Conservation (phyloP, 2,113 vertebrate species). For the Rafetus swinhoei region DNA sequence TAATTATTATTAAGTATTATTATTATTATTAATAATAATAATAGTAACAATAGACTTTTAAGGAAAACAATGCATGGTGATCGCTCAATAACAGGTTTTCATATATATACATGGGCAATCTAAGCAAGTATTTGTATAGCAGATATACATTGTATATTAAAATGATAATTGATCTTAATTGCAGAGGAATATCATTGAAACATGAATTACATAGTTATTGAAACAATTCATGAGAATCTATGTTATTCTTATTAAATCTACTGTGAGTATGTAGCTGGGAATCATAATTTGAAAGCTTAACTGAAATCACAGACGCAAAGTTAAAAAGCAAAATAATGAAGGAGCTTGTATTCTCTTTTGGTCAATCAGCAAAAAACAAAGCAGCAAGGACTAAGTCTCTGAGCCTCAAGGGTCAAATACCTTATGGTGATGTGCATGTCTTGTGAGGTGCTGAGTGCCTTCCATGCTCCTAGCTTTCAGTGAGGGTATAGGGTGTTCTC, state of each 20-base stretch:
- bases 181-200: background rate
- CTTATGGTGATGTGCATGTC: background rate
- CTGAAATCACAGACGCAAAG: background rate
- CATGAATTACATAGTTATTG: too few species aligned
- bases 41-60: background rate
- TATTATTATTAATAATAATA: background rate
- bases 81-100: background rate
- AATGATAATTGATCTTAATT: background rate
- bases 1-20: too few species aligned
- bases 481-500: constrained; percentile 29
- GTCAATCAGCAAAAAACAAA: background rate
- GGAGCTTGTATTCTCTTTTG: background rate
- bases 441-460: background rate
- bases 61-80: fast-evolving
- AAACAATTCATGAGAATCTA: fast-evolving
- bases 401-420: background rate
- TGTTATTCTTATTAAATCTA: background rate
- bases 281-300: background rate
- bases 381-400: background rate
- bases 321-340: background rate
- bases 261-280: background rate
- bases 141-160: background rate
- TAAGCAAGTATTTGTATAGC: background rate
- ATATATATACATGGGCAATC: background rate
- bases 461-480: constrained; percentile 55